These are phyloP conservation scores for Dicerorhinus sumatrensis DNA, from an alignment of 2,113 vertebrate species.

Conservation along the genomic window DNA sequence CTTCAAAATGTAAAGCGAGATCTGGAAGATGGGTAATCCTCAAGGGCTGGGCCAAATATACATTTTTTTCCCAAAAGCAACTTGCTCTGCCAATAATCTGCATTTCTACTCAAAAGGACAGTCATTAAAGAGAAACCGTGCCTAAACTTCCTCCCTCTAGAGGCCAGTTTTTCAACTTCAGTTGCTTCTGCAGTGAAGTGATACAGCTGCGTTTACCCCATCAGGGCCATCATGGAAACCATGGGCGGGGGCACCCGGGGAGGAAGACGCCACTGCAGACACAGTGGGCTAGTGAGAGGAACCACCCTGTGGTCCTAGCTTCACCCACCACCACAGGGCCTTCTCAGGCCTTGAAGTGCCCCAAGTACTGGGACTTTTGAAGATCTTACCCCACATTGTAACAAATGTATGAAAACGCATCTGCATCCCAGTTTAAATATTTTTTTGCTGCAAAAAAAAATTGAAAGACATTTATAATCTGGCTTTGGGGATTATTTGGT, in stretches of 20 bases:
- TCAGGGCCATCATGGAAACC: neutral
- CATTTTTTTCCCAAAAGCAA: neutral
- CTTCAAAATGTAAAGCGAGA: neutral
- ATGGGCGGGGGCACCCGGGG: neutral
- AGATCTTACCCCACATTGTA: neutral
- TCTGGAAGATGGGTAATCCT: neutral
- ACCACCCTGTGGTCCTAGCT: accelerated
- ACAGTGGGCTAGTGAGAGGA: neutral
- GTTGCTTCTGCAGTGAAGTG: neutral
- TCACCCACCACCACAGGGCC: neutral
- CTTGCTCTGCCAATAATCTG: neutral
- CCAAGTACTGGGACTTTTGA: neutral
- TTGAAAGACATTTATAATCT: neutral
- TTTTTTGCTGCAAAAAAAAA: neutral
- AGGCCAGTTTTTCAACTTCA: neutral
- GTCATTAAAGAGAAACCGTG: neutral
- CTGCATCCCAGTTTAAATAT: neutral
- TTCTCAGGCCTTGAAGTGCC: neutral
- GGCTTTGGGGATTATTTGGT: neutral
- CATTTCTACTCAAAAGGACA: neutral
- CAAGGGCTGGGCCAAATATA: neutral
- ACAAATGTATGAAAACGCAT: neutral
- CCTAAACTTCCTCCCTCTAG: neutral
- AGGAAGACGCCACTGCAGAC: neutral
- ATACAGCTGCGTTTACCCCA: neutral